Conservation (phyloP, 2,888 invertebrate species). For the Chymomyza amoena region DNA sequence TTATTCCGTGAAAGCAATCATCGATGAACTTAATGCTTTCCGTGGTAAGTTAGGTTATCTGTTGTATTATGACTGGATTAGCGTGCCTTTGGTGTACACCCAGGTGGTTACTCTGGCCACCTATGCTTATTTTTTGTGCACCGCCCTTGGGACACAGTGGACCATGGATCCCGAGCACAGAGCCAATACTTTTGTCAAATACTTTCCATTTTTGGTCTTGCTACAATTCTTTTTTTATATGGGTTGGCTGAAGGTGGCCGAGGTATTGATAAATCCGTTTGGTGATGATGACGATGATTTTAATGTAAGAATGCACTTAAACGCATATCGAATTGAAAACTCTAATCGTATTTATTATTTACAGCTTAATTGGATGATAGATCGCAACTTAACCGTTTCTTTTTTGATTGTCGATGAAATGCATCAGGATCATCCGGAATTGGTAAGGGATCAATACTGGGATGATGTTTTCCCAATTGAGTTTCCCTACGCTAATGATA, state of each 20-base stretch:
- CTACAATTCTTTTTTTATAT: constrained; percentile 92
- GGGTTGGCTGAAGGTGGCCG: constrained; percentile 95
- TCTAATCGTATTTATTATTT: constrained; percentile 57
- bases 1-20: constrained; percentile 93
- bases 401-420: constrained; percentile 96
- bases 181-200: constrained; percentile 84
- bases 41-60: constrained; percentile 86
- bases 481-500: constrained; percentile 88
- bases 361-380: constrained; percentile 93
- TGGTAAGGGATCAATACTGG: constrained; percentile 93
- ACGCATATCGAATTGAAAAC: background rate
- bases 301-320: constrained; percentile 80
- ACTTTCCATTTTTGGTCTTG: constrained; percentile 92
- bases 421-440: constrained; percentile 93
- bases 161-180: constrained; percentile 79
- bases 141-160: constrained; percentile 93
- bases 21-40: constrained; percentile 91
- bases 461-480: constrained; percentile 90
- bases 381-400: constrained; percentile 88
- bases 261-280: constrained; percentile 92
- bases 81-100: constrained; percentile 88
- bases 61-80: constrained; percentile 87
- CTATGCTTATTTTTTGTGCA: constrained; percentile 92
- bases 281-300: constrained; percentile 95
- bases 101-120: constrained; percentile 93